A percentile compares a stretch with the other conserved stretches of the same genome.
Evolutionary conservation across 1,140 invertebrate species (phyloP).

Genomic region (fruit fly (Drosophila melanogaster)): DNA sequence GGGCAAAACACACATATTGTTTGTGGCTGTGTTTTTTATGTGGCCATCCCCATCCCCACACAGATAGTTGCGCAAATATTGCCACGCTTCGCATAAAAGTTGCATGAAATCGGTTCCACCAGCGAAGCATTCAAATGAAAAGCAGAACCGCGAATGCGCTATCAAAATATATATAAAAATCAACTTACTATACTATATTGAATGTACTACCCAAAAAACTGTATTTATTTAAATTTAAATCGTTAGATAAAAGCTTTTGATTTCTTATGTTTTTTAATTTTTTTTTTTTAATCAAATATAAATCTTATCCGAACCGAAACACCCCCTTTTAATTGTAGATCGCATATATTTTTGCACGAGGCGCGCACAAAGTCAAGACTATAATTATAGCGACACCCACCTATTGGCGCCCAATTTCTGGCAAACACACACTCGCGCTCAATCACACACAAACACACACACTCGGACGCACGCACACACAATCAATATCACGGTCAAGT

Average conservation of each 20-base stretch:
- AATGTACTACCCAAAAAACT: no score
- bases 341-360: slow-evolving; percentile 72
- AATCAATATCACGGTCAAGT: slow-evolving; percentile 77
- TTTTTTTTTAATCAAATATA: background rate
- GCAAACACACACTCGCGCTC: slow-evolving; percentile 36
- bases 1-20: slow-evolving; percentile 28
- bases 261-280: background rate
- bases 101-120: slow-evolving; percentile 60
- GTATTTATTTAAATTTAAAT: no score
- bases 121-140: background rate
- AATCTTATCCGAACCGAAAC: background rate
- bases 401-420: slow-evolving; percentile 77
- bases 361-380: slow-evolving; percentile 81
- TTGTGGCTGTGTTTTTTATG: slow-evolving; percentile 12
- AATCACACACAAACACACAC: slow-evolving; percentile 19
- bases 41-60: slow-evolving; percentile 22
- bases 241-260: no score
- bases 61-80: slow-evolving; percentile 70
- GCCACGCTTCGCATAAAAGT: slow-evolving; percentile 71
- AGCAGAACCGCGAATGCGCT: slow-evolving; percentile 20
- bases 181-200: no score
- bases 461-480: slow-evolving; percentile 24
- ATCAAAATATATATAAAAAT: background rate
- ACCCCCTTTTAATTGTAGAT: slow-evolving; percentile 22
- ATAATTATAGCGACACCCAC: slow-evolving; percentile 83